Percentiles rank a stretch among this genome's conserved stretches.
phyloP scores from a whole-genome alignment of 2,797 vertebrate species.

The Cheirogaleus major region DNA sequence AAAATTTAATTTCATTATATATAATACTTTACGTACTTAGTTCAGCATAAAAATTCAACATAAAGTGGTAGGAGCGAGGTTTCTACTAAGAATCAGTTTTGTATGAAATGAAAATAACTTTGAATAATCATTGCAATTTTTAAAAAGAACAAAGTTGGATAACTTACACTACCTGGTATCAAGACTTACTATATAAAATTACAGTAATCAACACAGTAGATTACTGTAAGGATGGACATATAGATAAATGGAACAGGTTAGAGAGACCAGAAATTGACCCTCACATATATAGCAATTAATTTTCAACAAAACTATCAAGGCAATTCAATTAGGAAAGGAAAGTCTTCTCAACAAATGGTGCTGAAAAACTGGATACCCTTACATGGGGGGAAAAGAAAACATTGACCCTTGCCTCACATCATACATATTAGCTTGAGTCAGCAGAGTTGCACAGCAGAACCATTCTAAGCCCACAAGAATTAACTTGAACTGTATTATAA shows the following conservation, averaged over 20 bases:
- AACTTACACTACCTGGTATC: background rate
- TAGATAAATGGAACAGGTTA: background rate
- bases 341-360: background rate
- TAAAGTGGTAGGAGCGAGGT: background rate
- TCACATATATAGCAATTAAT: background rate
- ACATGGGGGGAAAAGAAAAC: background rate
- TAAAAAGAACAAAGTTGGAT: background rate
- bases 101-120: background rate
- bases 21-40: background rate
- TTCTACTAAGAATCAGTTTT: slow-evolving; percentile 29
- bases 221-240: background rate
- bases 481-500: background rate
- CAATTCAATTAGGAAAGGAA: background rate
- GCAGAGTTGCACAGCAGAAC: background rate
- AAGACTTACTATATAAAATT: slow-evolving; percentile 9
- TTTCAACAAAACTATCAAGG: background rate
- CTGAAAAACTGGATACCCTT: background rate
- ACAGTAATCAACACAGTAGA: background rate
- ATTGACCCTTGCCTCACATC: background rate
- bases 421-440: background rate
- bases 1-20: background rate
- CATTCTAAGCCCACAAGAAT: background rate
- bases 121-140: background rate
- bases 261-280: background rate
- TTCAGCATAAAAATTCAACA: slow-evolving; percentile 5